Percentiles rank a stretch among this genome's conserved stretches.
Conservation (phyloP, 2,113 vertebrate species). For the Tylochromis polylepis region DNA sequence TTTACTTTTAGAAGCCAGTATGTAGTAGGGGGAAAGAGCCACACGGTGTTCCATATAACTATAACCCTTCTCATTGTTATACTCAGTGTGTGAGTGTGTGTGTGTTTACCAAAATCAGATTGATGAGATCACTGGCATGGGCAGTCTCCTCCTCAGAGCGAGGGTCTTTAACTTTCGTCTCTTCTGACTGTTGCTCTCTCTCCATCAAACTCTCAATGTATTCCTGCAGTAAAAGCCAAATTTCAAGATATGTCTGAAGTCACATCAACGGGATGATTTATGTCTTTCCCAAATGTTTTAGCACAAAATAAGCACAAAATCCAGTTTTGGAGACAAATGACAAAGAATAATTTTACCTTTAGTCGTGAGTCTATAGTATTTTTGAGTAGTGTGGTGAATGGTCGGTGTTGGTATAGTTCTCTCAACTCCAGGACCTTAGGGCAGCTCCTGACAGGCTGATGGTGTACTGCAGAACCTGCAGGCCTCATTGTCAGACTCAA, state of each 20-base stretch:
- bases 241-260: background rate
- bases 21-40: background rate
- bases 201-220: conserved; percentile 80
- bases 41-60: background rate
- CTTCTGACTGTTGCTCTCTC: conserved; percentile 71
- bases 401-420: conserved; percentile 77
- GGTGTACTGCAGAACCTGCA: background rate
- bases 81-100: background rate
- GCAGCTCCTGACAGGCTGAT: conserved; percentile 53
- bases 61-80: background rate
- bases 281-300: background rate
- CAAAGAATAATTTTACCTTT: conserved; percentile 70
- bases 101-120: conserved; percentile 68
- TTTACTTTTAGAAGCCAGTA: background rate
- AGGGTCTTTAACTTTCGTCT: conserved; percentile 80
- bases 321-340: background rate
- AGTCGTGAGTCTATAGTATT: conserved; percentile 75
- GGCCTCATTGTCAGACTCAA: conserved; percentile 55
- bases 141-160: conserved; percentile 72
- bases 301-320: background rate
- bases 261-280: fast-evolving
- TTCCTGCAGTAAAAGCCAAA: conserved; percentile 59
- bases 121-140: conserved; percentile 73
- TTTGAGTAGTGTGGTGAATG: conserved; percentile 62
- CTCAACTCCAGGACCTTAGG: conserved; percentile 81